Evolutionary conservation across 92 coral and sea anemone species (phyloP).

Genomic region (Montipora capitata): DNA sequence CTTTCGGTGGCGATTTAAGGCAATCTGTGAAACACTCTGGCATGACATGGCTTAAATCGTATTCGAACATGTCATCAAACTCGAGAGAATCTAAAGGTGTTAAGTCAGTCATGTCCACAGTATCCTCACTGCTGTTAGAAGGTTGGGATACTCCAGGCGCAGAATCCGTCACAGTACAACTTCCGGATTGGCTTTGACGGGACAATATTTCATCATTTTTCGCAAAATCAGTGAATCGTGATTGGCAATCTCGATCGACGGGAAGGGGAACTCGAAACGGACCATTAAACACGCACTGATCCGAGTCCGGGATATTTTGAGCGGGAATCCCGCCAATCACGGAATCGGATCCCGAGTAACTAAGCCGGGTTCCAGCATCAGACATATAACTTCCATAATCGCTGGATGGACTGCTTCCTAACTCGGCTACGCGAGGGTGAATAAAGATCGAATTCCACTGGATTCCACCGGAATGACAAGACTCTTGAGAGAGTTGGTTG

Average conservation of each 20-base stretch:
- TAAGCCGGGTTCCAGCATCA: slow-evolving; percentile 71
- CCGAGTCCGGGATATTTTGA: slow-evolving; percentile 43
- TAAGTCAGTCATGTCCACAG: slow-evolving; percentile 65
- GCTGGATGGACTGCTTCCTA: slow-evolving; percentile 83
- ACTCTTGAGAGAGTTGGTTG: slow-evolving; percentile 22
- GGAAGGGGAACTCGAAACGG: slow-evolving; percentile 81
- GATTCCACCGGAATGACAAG: slow-evolving; percentile 26
- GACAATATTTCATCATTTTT: neutral
- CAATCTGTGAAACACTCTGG: slow-evolving; percentile 65
- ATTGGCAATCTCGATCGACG: slow-evolving; percentile 30
- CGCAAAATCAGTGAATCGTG: slow-evolving; percentile 17
- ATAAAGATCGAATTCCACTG: slow-evolving; percentile 45
- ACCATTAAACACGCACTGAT: slow-evolving; percentile 73
- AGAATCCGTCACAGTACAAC: neutral
- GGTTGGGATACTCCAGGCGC: slow-evolving; percentile 13
- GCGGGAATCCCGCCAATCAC: slow-evolving; percentile 60
- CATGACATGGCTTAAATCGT: slow-evolving; percentile 67
- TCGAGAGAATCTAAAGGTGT: slow-evolving; percentile 60
- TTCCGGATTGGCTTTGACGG: neutral
- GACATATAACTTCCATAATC: slow-evolving; percentile 87
- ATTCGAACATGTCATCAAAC: slow-evolving; percentile 69
- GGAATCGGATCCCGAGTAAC: slow-evolving; percentile 80
- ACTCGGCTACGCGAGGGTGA: slow-evolving; percentile 44
- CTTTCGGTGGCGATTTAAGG: slow-evolving; percentile 26
- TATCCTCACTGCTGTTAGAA: slow-evolving; percentile 17